phyloP scores from a whole-genome alignment of 2,797 vertebrate species.

The Epinephelus malabaricus region DNA sequence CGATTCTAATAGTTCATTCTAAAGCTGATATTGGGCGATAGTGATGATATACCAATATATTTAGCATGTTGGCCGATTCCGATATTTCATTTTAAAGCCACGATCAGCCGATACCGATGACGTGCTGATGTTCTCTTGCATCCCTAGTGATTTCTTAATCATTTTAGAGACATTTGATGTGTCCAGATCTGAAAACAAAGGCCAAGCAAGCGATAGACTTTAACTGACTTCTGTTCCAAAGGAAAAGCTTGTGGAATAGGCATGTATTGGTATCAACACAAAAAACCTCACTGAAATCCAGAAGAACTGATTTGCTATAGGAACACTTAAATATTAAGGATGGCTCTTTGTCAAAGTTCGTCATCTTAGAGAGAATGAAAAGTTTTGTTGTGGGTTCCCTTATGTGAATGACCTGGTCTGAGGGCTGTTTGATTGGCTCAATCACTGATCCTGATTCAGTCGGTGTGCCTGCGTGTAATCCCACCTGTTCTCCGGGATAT shows the following conservation, averaged over 20 bases:
- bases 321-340: neutral
- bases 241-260: neutral
- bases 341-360: neutral
- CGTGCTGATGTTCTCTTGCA: too few species aligned
- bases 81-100: too few species aligned
- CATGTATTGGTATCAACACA: too few species aligned
- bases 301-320: neutral
- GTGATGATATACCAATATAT: too few species aligned
- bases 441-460: conserved; percentile 48
- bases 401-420: conserved; percentile 30
- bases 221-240: neutral
- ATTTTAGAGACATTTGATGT: neutral
- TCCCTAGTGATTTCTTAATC: too few species aligned
- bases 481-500: conserved; percentile 82
- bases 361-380: neutral
- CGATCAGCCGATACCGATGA: too few species aligned
- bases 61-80: too few species aligned
- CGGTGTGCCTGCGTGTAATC: conserved; percentile 70
- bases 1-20: too few species aligned
- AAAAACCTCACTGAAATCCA: too few species aligned
- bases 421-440: conserved; percentile 32
- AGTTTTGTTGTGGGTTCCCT: neutral
- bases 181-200: neutral
- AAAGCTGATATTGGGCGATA: too few species aligned
- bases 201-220: neutral